phyloP scores from a whole-genome alignment of 2,797 vertebrate species.

The Brachymystax lenok region DNA sequence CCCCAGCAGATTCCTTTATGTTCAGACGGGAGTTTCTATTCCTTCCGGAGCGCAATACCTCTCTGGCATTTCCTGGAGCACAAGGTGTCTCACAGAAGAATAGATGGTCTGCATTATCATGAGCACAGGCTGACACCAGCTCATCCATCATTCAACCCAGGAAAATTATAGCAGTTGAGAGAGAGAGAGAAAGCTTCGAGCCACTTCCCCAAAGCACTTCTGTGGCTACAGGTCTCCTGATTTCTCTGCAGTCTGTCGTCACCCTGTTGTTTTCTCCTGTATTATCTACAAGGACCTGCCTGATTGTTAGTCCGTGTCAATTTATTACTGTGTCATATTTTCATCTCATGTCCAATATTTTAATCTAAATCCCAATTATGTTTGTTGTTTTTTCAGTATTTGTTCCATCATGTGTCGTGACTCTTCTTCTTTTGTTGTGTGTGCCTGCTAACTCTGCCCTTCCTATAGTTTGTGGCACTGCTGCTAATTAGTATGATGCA shows the following conservation, averaged over 20 bases:
- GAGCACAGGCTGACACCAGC: conserved; percentile 89
- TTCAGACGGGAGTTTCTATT: conserved; percentile 69
- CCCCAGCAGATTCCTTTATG: conserved; percentile 63
- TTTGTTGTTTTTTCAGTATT: not conserved
- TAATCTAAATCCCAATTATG: not conserved
- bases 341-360: not conserved
- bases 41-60: conserved; percentile 57
- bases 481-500: conserved; percentile 48
- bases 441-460: not conserved
- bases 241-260: conserved; percentile 55
- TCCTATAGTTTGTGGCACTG: conserved; percentile 12
- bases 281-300: conserved; percentile 28
- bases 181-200: conserved; percentile 36
- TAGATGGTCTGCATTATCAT: conserved; percentile 96
- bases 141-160: conserved; percentile 89
- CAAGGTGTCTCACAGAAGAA: conserved; percentile 84
- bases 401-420: conserved; percentile 2
- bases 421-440: not conserved
- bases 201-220: conserved; percentile 53
- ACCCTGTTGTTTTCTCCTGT: conserved; percentile 50
- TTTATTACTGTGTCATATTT: conserved; percentile 6
- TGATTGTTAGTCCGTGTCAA: not conserved
- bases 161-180: conserved; percentile 77
- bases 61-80: conserved; percentile 85
- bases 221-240: conserved; percentile 52